These are phyloP conservation scores for Sebastiscus tertius DNA, from an alignment of 2,797 vertebrate genomes.

Conservation along the genomic window DNA sequence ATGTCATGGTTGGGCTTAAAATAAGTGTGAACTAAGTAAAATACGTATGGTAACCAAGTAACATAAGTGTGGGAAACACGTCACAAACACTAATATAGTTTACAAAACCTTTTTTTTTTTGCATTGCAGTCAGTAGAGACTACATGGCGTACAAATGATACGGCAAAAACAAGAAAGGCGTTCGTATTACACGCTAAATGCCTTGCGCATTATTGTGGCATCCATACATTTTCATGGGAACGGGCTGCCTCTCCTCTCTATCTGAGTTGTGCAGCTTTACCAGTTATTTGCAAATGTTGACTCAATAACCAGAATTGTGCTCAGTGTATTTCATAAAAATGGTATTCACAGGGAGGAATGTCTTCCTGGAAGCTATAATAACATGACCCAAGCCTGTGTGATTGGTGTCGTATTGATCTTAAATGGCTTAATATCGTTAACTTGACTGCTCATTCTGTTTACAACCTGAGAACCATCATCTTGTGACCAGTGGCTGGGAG, in stretches of 20 bases:
- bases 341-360: conserved; percentile 6
- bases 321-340: conserved; percentile 10
- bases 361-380: conserved; percentile 11
- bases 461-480: conserved; percentile 32
- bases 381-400: background rate
- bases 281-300: background rate
- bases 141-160: too few relatives aligned
- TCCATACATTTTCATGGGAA: too few relatives aligned
- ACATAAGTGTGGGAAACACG: too few relatives aligned
- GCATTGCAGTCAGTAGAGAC: too few relatives aligned
- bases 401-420: conserved; percentile 27
- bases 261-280: background rate
- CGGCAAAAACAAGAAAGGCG: too few relatives aligned
- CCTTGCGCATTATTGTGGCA: too few relatives aligned
- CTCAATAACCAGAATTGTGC: background rate
- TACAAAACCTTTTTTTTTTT: too few relatives aligned
- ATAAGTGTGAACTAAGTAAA: too few relatives aligned
- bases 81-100: too few relatives aligned
- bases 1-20: too few relatives aligned
- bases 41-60: too few relatives aligned
- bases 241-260: background rate
- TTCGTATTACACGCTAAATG: too few relatives aligned
- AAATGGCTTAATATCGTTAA: conserved; percentile 49
- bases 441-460: conserved; percentile 47
- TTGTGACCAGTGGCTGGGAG: conserved; percentile 47